These are phyloP conservation scores for Drosophila aff. DNA, from an alignment of 1,140 invertebrate genomes.

Conservation along the genomic window DNA sequence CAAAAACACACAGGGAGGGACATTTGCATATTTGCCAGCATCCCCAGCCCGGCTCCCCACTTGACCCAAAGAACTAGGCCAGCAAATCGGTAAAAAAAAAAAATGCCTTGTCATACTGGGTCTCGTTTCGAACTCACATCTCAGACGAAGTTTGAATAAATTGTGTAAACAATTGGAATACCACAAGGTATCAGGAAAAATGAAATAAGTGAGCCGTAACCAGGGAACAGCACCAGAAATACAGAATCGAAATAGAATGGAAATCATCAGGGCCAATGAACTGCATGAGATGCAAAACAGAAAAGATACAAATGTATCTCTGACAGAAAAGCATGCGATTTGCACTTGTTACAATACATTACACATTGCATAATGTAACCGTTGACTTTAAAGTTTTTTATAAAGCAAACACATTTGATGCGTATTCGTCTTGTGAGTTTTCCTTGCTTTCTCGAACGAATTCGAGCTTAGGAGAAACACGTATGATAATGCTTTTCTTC, in stretches of 20 bases:
- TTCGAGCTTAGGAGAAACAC: background rate
- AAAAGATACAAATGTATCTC: slow-evolving; percentile 39
- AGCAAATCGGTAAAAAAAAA: slow-evolving; percentile 47
- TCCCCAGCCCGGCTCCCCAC: slow-evolving; percentile 22
- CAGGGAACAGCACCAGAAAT: slow-evolving; percentile 13
- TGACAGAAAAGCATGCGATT: background rate
- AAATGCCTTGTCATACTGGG: slow-evolving; percentile 56
- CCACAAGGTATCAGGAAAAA: slow-evolving; percentile 59
- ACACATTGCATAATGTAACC: slow-evolving; percentile 27
- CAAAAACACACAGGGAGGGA: background rate
- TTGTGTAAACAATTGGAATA: slow-evolving; percentile 65
- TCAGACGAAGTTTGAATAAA: slow-evolving; percentile 54
- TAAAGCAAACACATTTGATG: slow-evolving; percentile 5
- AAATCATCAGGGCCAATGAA: slow-evolving; percentile 61
- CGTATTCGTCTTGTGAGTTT: slow-evolving; percentile 1
- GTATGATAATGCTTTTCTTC: background rate
- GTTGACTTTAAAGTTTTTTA: slow-evolving; percentile 4
- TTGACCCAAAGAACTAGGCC: slow-evolving; percentile 66
- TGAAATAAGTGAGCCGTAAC: slow-evolving; percentile 72
- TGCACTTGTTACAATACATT: slow-evolving; percentile 32
- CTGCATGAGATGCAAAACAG: slow-evolving; percentile 48
- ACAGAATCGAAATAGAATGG: slow-evolving; percentile 31
- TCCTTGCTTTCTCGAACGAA: background rate
- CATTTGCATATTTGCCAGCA: slow-evolving; percentile 23
- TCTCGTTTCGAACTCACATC: slow-evolving; percentile 20